Conservation (phyloP, 2,113 vertebrate genomes). For the Catharus minimus region DNA sequence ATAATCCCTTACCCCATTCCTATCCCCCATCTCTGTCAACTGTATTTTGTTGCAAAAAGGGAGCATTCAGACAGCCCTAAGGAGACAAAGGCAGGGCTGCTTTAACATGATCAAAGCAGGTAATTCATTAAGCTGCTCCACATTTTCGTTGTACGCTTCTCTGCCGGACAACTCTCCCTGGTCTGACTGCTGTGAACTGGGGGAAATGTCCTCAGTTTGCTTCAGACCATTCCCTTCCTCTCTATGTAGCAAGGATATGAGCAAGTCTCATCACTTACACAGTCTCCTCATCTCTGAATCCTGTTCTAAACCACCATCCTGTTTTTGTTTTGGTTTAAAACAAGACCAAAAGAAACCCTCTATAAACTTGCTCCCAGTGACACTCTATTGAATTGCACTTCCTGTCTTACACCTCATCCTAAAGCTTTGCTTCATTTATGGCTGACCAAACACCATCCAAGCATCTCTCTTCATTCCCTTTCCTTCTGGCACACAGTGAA, state of each 20-base stretch:
- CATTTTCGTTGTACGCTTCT: neutral
- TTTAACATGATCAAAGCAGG: neutral
- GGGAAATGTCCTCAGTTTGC: neutral
- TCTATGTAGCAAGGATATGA: neutral
- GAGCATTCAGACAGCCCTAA: neutral
- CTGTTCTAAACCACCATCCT: constrained; percentile 19
- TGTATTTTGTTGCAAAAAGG: neutral
- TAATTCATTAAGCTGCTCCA: neutral
- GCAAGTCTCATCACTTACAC: neutral
- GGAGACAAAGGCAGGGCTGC: neutral
- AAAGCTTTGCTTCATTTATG: neutral
- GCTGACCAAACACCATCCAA: neutral
- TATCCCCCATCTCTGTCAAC: neutral
- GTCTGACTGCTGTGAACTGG: neutral
- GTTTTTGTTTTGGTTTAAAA: constrained; percentile 34
- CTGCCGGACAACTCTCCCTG: fast-evolving
- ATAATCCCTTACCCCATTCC: constrained; percentile 23
- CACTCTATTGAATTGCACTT: constrained; percentile 14
- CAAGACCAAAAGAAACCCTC: constrained; percentile 28
- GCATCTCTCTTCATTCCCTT: neutral
- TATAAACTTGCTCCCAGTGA: constrained; percentile 25
- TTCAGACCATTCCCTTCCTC: neutral
- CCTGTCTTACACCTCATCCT: constrained; percentile 35
- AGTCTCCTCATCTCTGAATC: neutral
- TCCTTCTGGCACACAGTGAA: neutral